Evolutionary conservation across 2,888 invertebrate genomes (phyloP).

Genomic region (Drosophila kanekoi): DNA sequence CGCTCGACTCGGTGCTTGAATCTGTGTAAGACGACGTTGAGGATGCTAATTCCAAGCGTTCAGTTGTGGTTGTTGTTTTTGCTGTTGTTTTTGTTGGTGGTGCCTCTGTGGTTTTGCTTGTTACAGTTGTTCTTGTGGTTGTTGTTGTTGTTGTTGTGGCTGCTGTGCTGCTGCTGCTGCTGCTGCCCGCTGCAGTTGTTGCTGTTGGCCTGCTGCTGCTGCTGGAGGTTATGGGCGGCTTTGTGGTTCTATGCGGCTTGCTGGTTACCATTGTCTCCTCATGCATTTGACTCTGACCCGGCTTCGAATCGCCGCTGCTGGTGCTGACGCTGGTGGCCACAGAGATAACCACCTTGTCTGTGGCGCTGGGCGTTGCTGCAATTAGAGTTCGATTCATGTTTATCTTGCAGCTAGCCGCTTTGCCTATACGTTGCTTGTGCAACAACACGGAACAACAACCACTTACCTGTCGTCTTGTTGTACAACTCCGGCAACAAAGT

Average conservation of each 20-base stretch:
- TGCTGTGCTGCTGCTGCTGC: conserved; percentile 16
- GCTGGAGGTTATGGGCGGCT: conserved; percentile 31
- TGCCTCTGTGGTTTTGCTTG: conserved; percentile 61
- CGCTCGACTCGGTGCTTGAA: conserved; percentile 48
- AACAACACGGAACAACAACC: neutral
- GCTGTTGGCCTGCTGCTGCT: conserved; percentile 28
- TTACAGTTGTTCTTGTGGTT: conserved; percentile 39
- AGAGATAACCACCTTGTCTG: conserved; percentile 80
- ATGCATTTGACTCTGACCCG: conserved; percentile 37
- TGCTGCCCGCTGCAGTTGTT: conserved; percentile 28
- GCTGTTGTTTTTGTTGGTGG: conserved; percentile 32
- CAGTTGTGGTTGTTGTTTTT: conserved; percentile 36
- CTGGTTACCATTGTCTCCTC: conserved; percentile 32
- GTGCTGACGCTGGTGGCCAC: conserved; percentile 80
- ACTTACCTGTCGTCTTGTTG: conserved; percentile 74
- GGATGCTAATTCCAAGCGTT: conserved; percentile 57
- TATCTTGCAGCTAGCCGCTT: conserved; percentile 19
- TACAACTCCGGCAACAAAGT: conserved; percentile 72
- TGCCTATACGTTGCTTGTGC: neutral
- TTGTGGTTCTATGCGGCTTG: conserved; percentile 36
- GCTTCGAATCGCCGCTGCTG: conserved; percentile 57
- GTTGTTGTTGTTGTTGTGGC: conserved; percentile 24
- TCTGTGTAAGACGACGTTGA: conserved; percentile 52
- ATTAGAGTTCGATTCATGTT: conserved; percentile 44
- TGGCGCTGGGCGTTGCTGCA: conserved; percentile 65